Evolutionary conservation across 2,888 invertebrate genomes (phyloP).

Genomic region (Monoplex corrugatus): DNA sequence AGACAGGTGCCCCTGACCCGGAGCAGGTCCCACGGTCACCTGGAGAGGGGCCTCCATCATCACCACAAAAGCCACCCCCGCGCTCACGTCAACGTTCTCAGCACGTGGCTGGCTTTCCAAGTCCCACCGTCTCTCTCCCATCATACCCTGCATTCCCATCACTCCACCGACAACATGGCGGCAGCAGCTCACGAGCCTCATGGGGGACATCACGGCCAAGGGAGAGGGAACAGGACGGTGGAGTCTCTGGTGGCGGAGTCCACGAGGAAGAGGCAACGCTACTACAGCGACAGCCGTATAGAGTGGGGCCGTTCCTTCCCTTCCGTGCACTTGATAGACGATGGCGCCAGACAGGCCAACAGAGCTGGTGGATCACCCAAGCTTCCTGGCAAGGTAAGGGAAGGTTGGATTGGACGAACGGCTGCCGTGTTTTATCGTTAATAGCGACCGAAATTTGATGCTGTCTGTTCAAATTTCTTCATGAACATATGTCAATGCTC

Average conservation of each 20-base stretch:
- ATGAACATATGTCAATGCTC: background rate
- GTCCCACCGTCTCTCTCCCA: conserved; percentile 32
- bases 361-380: background rate
- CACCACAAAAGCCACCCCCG: background rate
- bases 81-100: background rate
- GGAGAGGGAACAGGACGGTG: background rate
- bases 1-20: background rate
- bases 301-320: background rate
- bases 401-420: background rate
- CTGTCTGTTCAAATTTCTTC: background rate
- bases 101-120: conserved; percentile 24
- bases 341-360: too few relatives aligned
- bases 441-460: too few relatives aligned
- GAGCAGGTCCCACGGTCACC: background rate
- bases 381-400: background rate
- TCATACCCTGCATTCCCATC: background rate
- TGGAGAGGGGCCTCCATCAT: background rate
- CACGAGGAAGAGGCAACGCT: background rate
- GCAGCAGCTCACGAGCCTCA: background rate
- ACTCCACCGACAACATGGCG: background rate
- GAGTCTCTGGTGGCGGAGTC: background rate
- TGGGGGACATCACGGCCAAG: background rate
- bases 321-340: background rate
- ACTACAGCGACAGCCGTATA: background rate
- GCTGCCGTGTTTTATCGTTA: too few relatives aligned